Percentiles rank a stretch among this genome's conserved stretches.
These are phyloP conservation scores for Lagenorhynchus albirostris DNA, from an alignment of 2,113 vertebrate genomes.

Conservation along the genomic window DNA sequence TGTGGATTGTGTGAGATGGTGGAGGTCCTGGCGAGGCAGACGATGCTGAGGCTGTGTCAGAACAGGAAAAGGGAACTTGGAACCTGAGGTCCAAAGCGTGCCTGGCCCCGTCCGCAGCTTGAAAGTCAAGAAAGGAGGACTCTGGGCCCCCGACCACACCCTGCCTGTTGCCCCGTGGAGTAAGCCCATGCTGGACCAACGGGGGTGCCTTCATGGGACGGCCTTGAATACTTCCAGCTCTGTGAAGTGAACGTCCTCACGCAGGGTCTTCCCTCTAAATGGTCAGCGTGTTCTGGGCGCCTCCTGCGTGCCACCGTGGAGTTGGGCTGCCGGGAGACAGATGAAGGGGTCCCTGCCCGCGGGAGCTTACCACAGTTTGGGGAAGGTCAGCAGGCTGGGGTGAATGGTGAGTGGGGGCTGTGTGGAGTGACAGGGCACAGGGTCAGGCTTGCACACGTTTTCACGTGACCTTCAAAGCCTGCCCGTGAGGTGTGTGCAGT, in stretches of 20 bases:
- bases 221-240: neutral
- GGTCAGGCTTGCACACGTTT: too few relatives aligned
- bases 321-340: neutral
- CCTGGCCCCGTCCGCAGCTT: neutral
- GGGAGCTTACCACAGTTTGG: neutral
- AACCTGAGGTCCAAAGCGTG: neutral
- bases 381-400: neutral
- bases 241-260: too few relatives aligned
- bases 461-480: neutral
- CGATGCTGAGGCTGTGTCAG: neutral
- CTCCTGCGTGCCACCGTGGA: neutral
- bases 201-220: fast-evolving
- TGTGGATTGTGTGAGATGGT: fast-evolving
- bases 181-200: neutral
- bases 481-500: neutral
- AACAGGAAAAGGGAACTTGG: neutral
- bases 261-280: neutral
- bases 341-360: too few relatives aligned
- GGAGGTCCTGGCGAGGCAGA: neutral
- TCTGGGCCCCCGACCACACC: neutral
- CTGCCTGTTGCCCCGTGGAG: fast-evolving
- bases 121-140: neutral
- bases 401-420: neutral
- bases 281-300: too few relatives aligned
- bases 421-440: neutral